Percentiles rank a stretch among this genome's conserved stretches.
Conservation (phyloP, 2,797 vertebrate species). For the Onychomys leucogaster region DNA sequence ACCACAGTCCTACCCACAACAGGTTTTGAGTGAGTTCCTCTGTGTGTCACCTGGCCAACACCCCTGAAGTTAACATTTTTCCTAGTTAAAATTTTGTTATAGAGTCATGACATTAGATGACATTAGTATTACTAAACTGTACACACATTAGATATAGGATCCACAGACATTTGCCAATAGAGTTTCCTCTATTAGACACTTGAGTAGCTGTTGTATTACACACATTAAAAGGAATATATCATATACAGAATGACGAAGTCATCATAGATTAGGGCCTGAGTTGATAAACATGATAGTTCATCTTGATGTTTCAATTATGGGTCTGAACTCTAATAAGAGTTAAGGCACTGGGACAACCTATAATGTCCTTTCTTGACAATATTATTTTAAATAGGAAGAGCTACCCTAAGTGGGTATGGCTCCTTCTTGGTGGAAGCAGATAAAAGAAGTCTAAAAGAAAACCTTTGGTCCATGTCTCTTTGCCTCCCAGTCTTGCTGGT, state of each 20-base stretch:
- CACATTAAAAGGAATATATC: neutral
- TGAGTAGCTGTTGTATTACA: neutral
- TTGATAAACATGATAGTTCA: neutral
- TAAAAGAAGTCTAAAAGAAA: neutral
- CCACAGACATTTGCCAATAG: neutral
- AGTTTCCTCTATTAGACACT: neutral
- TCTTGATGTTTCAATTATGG: neutral
- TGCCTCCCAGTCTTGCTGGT: neutral
- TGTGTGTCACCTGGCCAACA: neutral
- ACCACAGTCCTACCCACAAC: too few relatives aligned
- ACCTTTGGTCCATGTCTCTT: neutral
- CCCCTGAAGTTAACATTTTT: neutral
- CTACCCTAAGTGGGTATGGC: neutral
- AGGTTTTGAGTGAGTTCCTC: neutral
- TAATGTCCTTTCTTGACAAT: neutral
- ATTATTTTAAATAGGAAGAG: neutral
- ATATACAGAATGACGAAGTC: neutral
- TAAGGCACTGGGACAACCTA: too few relatives aligned
- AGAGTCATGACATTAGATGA: neutral
- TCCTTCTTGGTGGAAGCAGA: neutral
- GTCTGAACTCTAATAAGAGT: neutral
- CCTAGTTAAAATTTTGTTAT: neutral
- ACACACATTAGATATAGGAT: too few relatives aligned
- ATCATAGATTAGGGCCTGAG: accelerated
- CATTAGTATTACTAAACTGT: neutral